Base-by-base conservation (phyloP, 2,888 invertebrate genomes). In the Philereme vetulata region DNA sequence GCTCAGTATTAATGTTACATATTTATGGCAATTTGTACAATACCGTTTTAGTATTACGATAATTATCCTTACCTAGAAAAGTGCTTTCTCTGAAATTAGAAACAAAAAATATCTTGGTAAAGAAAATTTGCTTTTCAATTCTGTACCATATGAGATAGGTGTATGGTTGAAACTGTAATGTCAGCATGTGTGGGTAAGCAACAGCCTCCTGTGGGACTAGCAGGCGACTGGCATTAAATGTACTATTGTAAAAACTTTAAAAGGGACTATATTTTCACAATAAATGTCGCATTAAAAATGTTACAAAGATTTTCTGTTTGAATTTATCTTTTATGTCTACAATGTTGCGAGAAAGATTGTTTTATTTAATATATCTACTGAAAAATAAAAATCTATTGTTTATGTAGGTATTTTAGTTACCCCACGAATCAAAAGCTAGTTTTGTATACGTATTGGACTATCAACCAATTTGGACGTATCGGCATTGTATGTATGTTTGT, bases 171-270 rank as follows among this genome's bases (percentile, higher is more conserved):
- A 53, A 61, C 6, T 61, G 46, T 46, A 50, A 50, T 50, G 40
- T 43, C 38, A 8, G 42, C 5, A 38, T 7, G 4, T 4, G 32
- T 6, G n/a, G 32, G 21, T 38, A 46, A 54, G 48, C 47, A 58
- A 50, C 49, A 62, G 51, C 40, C 47, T 62, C 62, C 62, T 51
- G 7, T 5, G 57, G 57, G 62, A 62, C 51, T 48, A 43, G 46
- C 52, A 54, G 54, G 40, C 62, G 51, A 54, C 53, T 53, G 43
- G 42, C 54, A 54, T 59, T 59, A 50, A 50, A 60, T 51, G 50
- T 42, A 51, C 51, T 42, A 54, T 47, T 51, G 47, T 47, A 36
- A 56, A 60, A 57, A 51, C 45, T 50, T 61, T 44, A 44, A 51
- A 50, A 57, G 43, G 21, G 48, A n/a, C 46, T n/a, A 53, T 56